phyloP scores from a whole-genome alignment of 1,140 invertebrate species.

The Drosophila nigromelanica region DNA sequence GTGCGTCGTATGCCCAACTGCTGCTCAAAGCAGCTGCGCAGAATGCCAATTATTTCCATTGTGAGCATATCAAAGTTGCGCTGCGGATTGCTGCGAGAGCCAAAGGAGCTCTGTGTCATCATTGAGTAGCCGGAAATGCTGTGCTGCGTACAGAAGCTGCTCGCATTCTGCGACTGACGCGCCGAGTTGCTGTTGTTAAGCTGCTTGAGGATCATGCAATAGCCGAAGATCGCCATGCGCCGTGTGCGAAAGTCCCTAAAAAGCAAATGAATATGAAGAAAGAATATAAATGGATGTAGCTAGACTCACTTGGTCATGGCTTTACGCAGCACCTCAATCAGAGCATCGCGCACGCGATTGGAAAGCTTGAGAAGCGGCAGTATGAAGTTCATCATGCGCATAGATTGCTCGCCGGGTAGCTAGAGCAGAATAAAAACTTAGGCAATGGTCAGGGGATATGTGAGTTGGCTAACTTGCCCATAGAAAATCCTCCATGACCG shows the following conservation, averaged over 20 bases:
- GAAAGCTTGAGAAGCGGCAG: slow-evolving; percentile 75
- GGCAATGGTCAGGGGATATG: too few species aligned
- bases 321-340: slow-evolving; percentile 78
- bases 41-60: slow-evolving; percentile 76
- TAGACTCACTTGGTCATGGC: slow-evolving; percentile 66
- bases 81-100: slow-evolving; percentile 68
- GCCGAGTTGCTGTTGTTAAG: slow-evolving; percentile 76
- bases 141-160: slow-evolving; percentile 74
- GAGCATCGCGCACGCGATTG: slow-evolving; percentile 66
- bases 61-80: slow-evolving; percentile 82
- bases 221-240: slow-evolving; percentile 79
- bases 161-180: slow-evolving; percentile 60
- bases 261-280: neutral
- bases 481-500: slow-evolving; percentile 77
- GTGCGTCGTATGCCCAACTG: slow-evolving; percentile 66
- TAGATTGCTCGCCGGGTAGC: slow-evolving; percentile 79
- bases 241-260: slow-evolving; percentile 63
- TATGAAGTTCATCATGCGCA: slow-evolving; percentile 83
- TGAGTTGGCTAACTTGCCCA: slow-evolving; percentile 51
- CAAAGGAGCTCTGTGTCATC: slow-evolving; percentile 70
- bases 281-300: neutral
- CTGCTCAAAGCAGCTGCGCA: slow-evolving; percentile 75
- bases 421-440: slow-evolving; percentile 6
- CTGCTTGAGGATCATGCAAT: slow-evolving; percentile 81
- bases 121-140: slow-evolving; percentile 79